Evolutionary conservation across 2,888 invertebrate genomes (phyloP).

Genomic region (Chesias legatella): DNA sequence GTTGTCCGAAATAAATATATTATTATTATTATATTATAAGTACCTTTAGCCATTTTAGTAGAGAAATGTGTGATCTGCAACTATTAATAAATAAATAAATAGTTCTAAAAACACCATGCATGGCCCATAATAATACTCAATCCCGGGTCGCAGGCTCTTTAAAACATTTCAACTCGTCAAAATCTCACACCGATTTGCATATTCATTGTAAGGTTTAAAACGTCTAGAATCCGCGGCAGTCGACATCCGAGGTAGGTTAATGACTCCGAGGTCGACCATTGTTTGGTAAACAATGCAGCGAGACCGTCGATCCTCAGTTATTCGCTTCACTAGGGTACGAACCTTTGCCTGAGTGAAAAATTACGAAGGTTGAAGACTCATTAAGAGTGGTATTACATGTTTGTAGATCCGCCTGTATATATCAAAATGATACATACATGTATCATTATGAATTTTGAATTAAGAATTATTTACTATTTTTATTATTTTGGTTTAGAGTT

Average conservation of each 20-base stretch:
- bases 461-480: no score
- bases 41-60: no score
- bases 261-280: constrained; percentile 77
- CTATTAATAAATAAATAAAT: no score
- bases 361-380: constrained; percentile 28
- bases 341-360: constrained; percentile 47
- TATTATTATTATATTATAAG: no score
- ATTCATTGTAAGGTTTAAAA: constrained; percentile 36
- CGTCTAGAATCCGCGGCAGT: constrained; percentile 47
- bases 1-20: no score
- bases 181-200: constrained; percentile 15
- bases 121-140: no score
- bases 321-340: constrained; percentile 65
- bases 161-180: constrained; percentile 2
- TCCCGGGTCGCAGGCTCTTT: background rate
- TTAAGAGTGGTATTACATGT: constrained; percentile 4
- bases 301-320: constrained; percentile 66
- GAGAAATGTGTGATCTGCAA: no score
- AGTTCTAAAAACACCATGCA: no score
- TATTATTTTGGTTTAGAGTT: no score
- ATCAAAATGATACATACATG: no score
- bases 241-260: constrained; percentile 73
- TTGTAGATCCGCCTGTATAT: no score
- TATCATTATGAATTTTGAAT: no score
- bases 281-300: constrained; percentile 75